Evolutionary conservation across 2,113 vertebrate species (phyloP).

Genomic region (Pycnonotus jocosus): DNA sequence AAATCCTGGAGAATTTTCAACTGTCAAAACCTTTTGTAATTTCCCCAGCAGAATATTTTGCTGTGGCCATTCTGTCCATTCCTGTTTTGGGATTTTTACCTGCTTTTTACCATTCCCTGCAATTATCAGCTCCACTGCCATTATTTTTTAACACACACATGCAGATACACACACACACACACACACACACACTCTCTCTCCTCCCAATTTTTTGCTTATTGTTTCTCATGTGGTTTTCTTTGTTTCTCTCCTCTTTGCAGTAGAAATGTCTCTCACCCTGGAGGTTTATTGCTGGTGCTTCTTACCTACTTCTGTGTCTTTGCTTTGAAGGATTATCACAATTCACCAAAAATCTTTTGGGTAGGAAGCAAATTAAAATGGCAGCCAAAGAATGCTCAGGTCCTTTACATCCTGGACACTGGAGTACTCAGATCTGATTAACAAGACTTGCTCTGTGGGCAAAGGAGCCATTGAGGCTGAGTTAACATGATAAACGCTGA

Average conservation of each 20-base stretch:
- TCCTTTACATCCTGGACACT: background rate
- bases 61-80: background rate
- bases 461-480: background rate
- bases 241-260: background rate
- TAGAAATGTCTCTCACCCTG: background rate
- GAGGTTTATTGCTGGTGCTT: background rate
- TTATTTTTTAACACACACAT: background rate
- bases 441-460: background rate
- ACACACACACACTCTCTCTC: accelerated
- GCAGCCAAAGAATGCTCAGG: background rate
- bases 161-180: accelerated
- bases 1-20: background rate
- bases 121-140: background rate
- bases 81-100: background rate
- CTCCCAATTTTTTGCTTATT: background rate
- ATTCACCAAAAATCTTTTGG: background rate
- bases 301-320: background rate
- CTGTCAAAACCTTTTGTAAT: background rate
- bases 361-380: background rate
- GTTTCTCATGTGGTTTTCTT: background rate
- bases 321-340: background rate
- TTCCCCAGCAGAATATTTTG: background rate
- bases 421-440: too few species aligned
- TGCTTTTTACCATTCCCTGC: background rate
- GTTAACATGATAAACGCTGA: background rate